phyloP scores from a whole-genome alignment of 2,888 invertebrate genomes.

The Melangyna quadrimaculata region DNA sequence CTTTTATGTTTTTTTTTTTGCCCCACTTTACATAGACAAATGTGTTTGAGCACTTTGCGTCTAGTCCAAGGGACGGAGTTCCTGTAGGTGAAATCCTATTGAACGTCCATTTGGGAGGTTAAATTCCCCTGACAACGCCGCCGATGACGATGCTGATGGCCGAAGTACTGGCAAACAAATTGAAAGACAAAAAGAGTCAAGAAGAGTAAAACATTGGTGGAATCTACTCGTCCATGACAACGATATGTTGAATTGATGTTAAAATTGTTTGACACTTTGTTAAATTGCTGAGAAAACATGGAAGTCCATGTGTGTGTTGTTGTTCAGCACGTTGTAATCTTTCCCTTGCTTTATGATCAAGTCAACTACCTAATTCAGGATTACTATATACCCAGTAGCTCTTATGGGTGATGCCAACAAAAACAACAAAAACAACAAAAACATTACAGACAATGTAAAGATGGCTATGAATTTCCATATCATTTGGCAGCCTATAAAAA shows the following conservation, averaged over 20 bases:
- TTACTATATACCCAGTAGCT: conserved; percentile 39
- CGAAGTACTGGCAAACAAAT: conserved; percentile 43
- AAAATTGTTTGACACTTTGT: conserved; percentile 72
- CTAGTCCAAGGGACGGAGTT: conserved; percentile 38
- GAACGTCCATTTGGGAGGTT: conserved; percentile 59
- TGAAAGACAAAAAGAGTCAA: conserved; percentile 8
- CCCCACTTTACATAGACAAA: conserved; percentile 68
- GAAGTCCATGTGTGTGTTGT: conserved; percentile 65
- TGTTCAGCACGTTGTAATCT: conserved; percentile 68
- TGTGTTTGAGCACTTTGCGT: conserved; percentile 60
- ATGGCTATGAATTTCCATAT: conserved; percentile 69
- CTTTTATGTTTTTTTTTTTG: conserved; percentile 12
- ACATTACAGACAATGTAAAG: not conserved
- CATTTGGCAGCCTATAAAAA: conserved; percentile 67
- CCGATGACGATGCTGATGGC: not conserved
- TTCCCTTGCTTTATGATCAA: conserved; percentile 64
- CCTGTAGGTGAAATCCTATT: conserved; percentile 63
- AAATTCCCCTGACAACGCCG: conserved; percentile 26
- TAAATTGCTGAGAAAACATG: conserved; percentile 72
- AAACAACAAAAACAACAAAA: not conserved
- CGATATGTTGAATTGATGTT: conserved; percentile 69
- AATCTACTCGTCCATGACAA: conserved; percentile 64
- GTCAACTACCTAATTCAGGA: conserved; percentile 66
- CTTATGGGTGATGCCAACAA: conserved; percentile 44
- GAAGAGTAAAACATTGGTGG: conserved; percentile 24